Evolutionary conservation across 2,113 vertebrate species (phyloP).

Genomic region (Gymnobelideus leadbeateri): DNA sequence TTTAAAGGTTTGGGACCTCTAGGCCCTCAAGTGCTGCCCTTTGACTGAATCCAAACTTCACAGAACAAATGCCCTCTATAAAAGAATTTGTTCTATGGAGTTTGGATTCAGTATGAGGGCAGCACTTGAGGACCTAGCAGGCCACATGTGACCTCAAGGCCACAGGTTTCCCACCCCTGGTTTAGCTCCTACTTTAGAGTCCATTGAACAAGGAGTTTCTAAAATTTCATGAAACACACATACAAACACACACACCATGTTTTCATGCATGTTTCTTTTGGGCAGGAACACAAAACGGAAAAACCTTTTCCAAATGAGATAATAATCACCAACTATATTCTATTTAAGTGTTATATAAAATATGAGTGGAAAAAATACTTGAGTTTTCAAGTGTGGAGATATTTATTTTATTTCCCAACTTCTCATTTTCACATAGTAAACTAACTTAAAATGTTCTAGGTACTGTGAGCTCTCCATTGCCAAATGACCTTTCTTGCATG

Average conservation of each 20-base stretch:
- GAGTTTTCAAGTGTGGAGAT: slow-evolving; percentile 5
- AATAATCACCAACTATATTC: neutral
- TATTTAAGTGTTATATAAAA: slow-evolving; percentile 16
- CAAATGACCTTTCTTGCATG: neutral
- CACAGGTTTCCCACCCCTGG: no score
- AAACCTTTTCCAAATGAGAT: slow-evolving; percentile 6
- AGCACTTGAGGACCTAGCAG: no score
- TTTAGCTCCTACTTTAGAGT: no score
- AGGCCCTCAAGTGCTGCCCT: no score
- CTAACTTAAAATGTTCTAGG: neutral
- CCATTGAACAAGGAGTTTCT: neutral
- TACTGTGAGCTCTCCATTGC: neutral
- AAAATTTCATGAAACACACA: neutral
- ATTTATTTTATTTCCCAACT: neutral
- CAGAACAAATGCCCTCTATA: no score
- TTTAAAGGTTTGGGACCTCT: no score
- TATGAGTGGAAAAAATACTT: neutral
- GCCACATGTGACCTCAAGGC: no score
- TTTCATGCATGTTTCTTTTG: slow-evolving; percentile 30
- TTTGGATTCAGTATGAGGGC: no score
- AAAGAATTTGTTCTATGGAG: no score
- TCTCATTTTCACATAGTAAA: slow-evolving; percentile 26
- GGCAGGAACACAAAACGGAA: neutral
- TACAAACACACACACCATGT: neutral
- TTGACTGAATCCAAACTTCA: no score